Evolutionary conservation across 2,888 invertebrate species (phyloP).

Genomic region (Hecatera dysodea): DNA sequence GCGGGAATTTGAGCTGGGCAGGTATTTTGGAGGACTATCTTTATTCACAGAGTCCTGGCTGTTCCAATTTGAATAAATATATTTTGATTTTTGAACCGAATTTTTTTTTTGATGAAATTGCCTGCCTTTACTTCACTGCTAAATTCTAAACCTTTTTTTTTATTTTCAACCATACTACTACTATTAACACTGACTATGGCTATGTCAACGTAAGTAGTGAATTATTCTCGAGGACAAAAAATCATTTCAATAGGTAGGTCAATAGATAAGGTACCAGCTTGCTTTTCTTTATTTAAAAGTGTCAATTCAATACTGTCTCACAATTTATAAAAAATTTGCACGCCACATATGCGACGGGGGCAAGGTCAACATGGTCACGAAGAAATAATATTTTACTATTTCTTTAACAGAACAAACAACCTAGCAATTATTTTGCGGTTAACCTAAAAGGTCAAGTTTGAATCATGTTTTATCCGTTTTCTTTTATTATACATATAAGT

Average conservation of each 20-base stretch:
- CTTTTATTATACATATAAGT: neutral
- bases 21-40: neutral
- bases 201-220: neutral
- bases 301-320: constrained; percentile 70
- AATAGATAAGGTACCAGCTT: neutral
- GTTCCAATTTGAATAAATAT: no score
- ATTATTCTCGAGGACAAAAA: constrained; percentile 1
- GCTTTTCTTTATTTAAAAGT: constrained; percentile 29
- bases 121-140: no score
- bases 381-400: constrained; percentile 45
- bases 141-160: no score
- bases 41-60: no score
- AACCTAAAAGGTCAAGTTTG: constrained; percentile 47
- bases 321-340: constrained; percentile 69
- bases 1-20: neutral
- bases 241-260: neutral
- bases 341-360: constrained; percentile 67
- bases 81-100: no score
- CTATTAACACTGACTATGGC: constrained; percentile 1
- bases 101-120: no score
- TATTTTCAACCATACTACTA: neutral
- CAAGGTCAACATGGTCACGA: constrained; percentile 80
- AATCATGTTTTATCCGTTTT: constrained; percentile 16
- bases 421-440: constrained; percentile 48
- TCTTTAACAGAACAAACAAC: constrained; percentile 53